These are phyloP conservation scores for Creontiades dilutus DNA, from an alignment of 2,888 invertebrate species.

Conservation along the genomic window DNA sequence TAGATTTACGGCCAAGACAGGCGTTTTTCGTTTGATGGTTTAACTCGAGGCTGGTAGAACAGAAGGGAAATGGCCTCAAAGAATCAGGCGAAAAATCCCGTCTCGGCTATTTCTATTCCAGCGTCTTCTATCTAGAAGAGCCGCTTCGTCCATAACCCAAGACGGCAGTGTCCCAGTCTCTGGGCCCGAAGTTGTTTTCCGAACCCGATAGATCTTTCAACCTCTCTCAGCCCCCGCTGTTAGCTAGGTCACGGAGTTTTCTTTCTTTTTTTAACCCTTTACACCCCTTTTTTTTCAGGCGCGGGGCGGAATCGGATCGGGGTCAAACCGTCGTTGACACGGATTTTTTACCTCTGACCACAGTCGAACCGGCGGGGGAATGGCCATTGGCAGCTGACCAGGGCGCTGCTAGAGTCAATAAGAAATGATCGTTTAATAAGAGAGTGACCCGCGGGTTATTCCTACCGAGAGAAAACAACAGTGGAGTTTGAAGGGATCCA, in stretches of 20 bases:
- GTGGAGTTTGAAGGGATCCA: not conserved
- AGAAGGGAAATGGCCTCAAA: slow-evolving; percentile 11
- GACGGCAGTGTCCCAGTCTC: not conserved
- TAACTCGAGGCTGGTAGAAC: not conserved
- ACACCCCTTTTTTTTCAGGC: not conserved
- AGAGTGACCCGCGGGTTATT: not conserved
- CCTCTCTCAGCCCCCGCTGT: not conserved
- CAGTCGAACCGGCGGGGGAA: not conserved
- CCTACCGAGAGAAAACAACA: not conserved
- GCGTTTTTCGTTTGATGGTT: slow-evolving; percentile 46
- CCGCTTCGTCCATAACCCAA: slow-evolving; percentile 19
- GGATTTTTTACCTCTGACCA: slow-evolving; percentile 39
- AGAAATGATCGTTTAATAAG: slow-evolving; percentile 40
- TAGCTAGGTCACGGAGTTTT: slow-evolving; percentile 37
- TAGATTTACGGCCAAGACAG: slow-evolving; percentile 37
- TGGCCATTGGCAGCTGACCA: slow-evolving; percentile 44
- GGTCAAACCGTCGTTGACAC: slow-evolving; percentile 30
- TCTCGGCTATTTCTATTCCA: slow-evolving; percentile 11
- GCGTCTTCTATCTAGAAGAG: not conserved
- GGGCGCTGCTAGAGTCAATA: slow-evolving; percentile 34
- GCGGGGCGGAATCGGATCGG: not conserved
- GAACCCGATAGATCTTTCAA: slow-evolving; percentile 17
- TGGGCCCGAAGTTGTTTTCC: slow-evolving; percentile 4
- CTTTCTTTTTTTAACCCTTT: slow-evolving; percentile 21
- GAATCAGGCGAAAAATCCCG: slow-evolving; percentile 17